These are phyloP conservation scores for Drosophila borborema DNA, from an alignment of 2,888 invertebrate genomes.

Conservation along the genomic window DNA sequence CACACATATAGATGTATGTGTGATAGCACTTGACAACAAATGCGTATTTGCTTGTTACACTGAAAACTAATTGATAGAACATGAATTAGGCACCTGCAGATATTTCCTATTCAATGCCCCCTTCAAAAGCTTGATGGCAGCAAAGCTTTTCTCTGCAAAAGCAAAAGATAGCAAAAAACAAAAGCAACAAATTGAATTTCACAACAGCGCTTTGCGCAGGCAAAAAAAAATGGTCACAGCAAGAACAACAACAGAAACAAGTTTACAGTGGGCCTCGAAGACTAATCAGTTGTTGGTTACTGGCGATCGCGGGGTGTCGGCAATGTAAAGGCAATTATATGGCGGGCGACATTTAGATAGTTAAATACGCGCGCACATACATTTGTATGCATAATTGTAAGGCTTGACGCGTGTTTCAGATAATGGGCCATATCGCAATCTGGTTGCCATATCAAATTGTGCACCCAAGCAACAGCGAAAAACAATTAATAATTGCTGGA, in stretches of 20 bases:
- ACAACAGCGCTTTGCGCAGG: constrained; percentile 52
- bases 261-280: constrained; percentile 1
- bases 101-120: constrained; percentile 47
- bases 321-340: constrained; percentile 33
- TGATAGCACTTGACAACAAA: neutral
- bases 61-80: neutral
- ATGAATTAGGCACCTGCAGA: constrained; percentile 4
- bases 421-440: constrained; percentile 49
- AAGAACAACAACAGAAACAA: constrained; percentile 3
- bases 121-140: constrained; percentile 6
- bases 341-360: constrained; percentile 54
- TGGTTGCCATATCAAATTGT: constrained; percentile 55
- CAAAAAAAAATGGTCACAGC: constrained; percentile 43
- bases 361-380: constrained; percentile 27
- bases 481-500: constrained; percentile 63
- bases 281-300: constrained; percentile 67
- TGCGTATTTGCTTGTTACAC: neutral
- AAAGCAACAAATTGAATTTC: constrained; percentile 65
- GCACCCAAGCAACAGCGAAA: constrained; percentile 48
- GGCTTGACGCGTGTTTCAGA: constrained; percentile 19
- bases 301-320: constrained; percentile 7
- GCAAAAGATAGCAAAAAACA: constrained; percentile 2
- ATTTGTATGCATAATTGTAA: constrained; percentile 4
- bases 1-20: too few relatives aligned
- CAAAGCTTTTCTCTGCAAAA: constrained; percentile 20